Conservation (phyloP, 1,140 invertebrate species). For the Zaprionus camerounensis region DNA sequence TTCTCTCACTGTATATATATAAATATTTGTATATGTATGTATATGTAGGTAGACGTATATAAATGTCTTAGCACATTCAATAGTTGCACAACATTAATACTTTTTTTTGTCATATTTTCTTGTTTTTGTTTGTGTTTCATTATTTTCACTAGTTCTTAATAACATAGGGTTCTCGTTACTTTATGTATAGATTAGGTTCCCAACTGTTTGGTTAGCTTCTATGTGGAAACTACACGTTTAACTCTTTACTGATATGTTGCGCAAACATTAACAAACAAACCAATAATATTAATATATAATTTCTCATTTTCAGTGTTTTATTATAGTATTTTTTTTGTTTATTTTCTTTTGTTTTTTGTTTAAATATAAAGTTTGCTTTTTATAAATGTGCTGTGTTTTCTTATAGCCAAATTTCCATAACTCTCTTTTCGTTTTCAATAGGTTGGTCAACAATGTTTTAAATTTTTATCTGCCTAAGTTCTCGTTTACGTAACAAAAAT, state of each 20-base stretch:
- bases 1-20: conserved; percentile 65
- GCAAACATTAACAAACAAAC: conserved; percentile 84
- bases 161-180: conserved; percentile 49
- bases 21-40: conserved; percentile 53
- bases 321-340: conserved; percentile 26
- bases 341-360: conserved; percentile 34
- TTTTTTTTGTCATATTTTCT: conserved; percentile 40
- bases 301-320: conserved; percentile 35
- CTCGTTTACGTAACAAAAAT: conserved; percentile 42
- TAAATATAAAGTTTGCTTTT: conserved; percentile 58
- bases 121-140: conserved; percentile 35
- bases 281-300: conserved; percentile 75
- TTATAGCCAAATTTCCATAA: conserved; percentile 68
- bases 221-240: conserved; percentile 77
- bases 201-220: conserved; percentile 69
- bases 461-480: conserved; percentile 56
- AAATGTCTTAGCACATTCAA: conserved; percentile 78
- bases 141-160: conserved; percentile 52
- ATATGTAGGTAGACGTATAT: conserved; percentile 77
- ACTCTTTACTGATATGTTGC: conserved; percentile 84
- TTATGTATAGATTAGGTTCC: conserved; percentile 56
- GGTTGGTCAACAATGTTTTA: conserved; percentile 80
- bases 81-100: conserved; percentile 82
- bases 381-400: conserved; percentile 54
- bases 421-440: conserved; percentile 39